Evolutionary conservation across 2,797 vertebrate genomes (phyloP).

Genomic region (Alosa sapidissima): DNA sequence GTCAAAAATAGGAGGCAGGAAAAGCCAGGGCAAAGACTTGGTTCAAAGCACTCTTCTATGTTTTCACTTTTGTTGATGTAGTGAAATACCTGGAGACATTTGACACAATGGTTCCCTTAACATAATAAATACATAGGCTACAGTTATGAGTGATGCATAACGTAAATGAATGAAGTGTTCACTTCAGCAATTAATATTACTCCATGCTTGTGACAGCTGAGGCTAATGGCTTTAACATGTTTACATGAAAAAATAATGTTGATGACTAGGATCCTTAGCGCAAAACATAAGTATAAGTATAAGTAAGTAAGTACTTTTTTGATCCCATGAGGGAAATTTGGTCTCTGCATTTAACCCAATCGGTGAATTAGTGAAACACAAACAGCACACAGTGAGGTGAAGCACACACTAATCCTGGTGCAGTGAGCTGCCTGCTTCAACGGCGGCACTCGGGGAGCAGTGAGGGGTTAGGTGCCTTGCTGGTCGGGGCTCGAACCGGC

Average conservation of each 20-base stretch:
- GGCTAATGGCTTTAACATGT: background rate
- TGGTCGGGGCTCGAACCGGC: too few species aligned
- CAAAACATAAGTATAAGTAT: background rate
- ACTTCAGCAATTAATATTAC: background rate
- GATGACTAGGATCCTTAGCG: background rate
- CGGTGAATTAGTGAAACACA: too few species aligned
- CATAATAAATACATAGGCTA: background rate
- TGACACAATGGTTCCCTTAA: background rate
- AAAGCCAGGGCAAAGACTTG: background rate
- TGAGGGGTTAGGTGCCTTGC: too few species aligned
- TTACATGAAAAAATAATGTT: background rate
- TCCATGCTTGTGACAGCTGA: background rate
- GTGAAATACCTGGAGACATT: background rate
- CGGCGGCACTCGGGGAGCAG: too few species aligned
- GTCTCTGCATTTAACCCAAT: too few species aligned
- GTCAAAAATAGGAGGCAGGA: background rate
- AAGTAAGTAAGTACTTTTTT: too few species aligned
- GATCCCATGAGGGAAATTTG: too few species aligned
- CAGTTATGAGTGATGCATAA: background rate
- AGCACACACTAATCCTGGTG: too few species aligned
- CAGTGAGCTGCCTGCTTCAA: too few species aligned
- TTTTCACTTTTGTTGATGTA: background rate
- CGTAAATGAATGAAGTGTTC: background rate
- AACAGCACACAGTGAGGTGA: too few species aligned
- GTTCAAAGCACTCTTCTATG: background rate